Base-by-base conservation (phyloP, 2,797 vertebrate species). In the Anguilla megastoma region DNA sequence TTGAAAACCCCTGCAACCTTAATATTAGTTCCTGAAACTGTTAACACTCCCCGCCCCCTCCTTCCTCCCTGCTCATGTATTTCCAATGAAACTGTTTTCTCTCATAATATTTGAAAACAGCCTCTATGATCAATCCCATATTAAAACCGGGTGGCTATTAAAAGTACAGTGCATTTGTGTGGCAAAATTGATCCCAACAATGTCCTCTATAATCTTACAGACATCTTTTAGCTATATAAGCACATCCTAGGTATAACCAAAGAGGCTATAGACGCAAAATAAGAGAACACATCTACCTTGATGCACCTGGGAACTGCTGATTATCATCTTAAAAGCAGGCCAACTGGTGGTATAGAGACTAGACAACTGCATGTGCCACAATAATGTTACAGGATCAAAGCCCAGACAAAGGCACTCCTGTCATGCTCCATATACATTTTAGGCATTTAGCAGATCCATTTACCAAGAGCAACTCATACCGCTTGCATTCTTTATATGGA, bases 71-170 rank as follows among this genome's bases (percentile, higher is more conserved):
- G 48, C 80, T 66, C 56, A 8, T 45, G 56, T 69, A 50, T 48
- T 82, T 66, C 33, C 30, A 18, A 30, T 0, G 27, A 84, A 33
- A 24, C 45, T 33, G n/a, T 87, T 66, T 87, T 84, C 63, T 84
- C 41, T 45, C 12, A 21, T 84, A 58, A 16, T 85, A 14, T 86
- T 21, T 71, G 84, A 88, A 63, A 69, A 90, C 12, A 45, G 36
- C 69, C 86, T 87, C 84, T 30, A 36, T 87, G 87, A 86, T 90
- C 89, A 69, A 16, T 58, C 27, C 79, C 85, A 71, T 85, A 86
- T 86, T 90, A 87, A 52, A 85, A 27, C 36, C 56, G 85, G 36
- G 85, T 41, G 36, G 6, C 84, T 87, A 85, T 89, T 87, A 54
- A 36, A 12, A 21, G 76, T 84, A 88, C 85, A 52, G 54, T 50